Percentiles rank a stretch among this genome's conserved stretches.
These are phyloP conservation scores for Macrobrachium nipponense DNA, from an alignment of 1,140 invertebrate genomes.

Conservation along the genomic window DNA sequence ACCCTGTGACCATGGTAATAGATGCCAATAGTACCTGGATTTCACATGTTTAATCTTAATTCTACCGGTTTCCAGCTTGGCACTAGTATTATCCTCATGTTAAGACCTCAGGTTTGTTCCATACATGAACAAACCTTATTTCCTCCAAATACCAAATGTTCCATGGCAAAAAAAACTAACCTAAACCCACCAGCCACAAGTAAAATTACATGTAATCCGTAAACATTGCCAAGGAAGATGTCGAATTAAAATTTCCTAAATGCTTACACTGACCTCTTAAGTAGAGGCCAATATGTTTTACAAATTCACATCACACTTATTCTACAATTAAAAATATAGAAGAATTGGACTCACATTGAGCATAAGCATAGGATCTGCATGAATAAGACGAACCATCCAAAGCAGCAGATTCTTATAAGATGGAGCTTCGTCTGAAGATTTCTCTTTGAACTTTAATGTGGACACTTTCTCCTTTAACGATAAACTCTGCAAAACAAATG, in stretches of 20 bases:
- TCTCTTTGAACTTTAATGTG: slow-evolving; percentile 83
- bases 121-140: too few relatives aligned
- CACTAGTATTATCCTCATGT: too few relatives aligned
- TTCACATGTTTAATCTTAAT: too few relatives aligned
- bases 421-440: slow-evolving; percentile 85
- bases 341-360: slow-evolving; percentile 80
- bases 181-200: too few relatives aligned
- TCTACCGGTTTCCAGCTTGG: too few relatives aligned
- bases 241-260: background rate
- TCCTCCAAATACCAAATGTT: too few relatives aligned
- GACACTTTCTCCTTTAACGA: slow-evolving; percentile 85
- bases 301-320: background rate
- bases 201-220: background rate
- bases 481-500: slow-evolving; percentile 45
- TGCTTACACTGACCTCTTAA: too few relatives aligned
- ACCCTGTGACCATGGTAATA: too few relatives aligned
- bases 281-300: too few relatives aligned
- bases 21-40: too few relatives aligned
- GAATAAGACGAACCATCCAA: slow-evolving; percentile 92
- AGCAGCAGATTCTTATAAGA: slow-evolving; percentile 88
- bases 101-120: too few relatives aligned
- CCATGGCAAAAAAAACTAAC: too few relatives aligned
- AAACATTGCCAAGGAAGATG: background rate
- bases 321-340: background rate
- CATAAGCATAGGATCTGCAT: slow-evolving; percentile 95